These are phyloP conservation scores for Gonatopus flavifemur DNA, from an alignment of 1,140 invertebrate genomes.

Conservation along the genomic window DNA sequence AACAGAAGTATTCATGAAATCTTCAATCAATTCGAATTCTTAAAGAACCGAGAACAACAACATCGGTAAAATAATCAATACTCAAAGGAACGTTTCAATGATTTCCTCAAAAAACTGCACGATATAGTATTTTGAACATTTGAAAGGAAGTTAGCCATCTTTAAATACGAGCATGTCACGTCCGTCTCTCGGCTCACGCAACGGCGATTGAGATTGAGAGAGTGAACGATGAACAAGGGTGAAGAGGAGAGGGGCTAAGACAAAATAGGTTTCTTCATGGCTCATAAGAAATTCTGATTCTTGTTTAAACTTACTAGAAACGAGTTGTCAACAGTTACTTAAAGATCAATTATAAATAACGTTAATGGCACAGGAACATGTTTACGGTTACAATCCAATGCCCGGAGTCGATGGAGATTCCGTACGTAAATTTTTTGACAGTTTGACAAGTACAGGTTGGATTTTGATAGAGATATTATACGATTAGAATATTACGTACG, in stretches of 20 bases:
- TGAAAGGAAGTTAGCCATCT: slow-evolving; percentile 43
- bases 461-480: too few relatives aligned
- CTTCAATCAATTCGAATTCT: too few relatives aligned
- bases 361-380: slow-evolving; percentile 60
- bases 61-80: neutral
- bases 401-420: slow-evolving; percentile 49
- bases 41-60: too few relatives aligned
- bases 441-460: slow-evolving; percentile 52
- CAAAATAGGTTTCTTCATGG: slow-evolving; percentile 55
- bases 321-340: slow-evolving; percentile 24
- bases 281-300: slow-evolving; percentile 44
- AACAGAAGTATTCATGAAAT: too few relatives aligned
- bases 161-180: slow-evolving; percentile 45
- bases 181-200: slow-evolving; percentile 46
- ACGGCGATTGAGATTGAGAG: slow-evolving; percentile 32
- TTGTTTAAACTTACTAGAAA: slow-evolving; percentile 27
- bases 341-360: slow-evolving; percentile 35
- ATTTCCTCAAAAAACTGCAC: slow-evolving; percentile 10
- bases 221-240: too few relatives aligned
- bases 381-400: slow-evolving; percentile 55
- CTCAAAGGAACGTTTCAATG: neutral
- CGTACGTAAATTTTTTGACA: slow-evolving; percentile 52
- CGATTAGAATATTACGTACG: too few relatives aligned
- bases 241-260: slow-evolving; percentile 48
- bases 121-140: slow-evolving; percentile 31